phyloP scores from a whole-genome alignment of 2,113 vertebrate species.

The Platycercus adscitus region DNA sequence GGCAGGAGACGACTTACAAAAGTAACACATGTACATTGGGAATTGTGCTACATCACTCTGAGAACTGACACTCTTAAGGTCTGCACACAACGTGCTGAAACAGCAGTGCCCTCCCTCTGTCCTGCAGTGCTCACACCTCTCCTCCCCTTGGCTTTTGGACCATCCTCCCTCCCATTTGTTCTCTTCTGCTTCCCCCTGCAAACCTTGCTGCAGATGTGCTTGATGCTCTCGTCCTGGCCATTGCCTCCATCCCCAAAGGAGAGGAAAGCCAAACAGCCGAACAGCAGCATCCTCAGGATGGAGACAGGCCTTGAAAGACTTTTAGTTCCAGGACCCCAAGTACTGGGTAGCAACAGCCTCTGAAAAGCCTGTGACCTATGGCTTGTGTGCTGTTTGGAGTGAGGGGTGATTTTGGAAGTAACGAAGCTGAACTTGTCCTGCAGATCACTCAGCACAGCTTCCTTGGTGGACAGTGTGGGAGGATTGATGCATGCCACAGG shows the following conservation, averaged over 20 bases:
- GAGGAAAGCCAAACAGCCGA: not conserved
- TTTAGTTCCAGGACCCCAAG: not conserved
- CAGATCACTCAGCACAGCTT: not conserved
- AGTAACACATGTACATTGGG: not conserved
- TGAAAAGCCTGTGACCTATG: not conserved
- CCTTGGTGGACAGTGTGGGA: not conserved
- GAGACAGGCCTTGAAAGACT: not conserved
- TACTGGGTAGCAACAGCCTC: not conserved
- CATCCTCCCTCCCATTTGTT: not conserved
- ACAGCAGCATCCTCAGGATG: not conserved
- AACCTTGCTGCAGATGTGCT: not conserved
- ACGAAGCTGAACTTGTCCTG: not conserved
- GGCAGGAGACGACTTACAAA: slow-evolving; percentile 49
- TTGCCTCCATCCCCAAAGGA: not conserved
- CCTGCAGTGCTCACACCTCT: not conserved
- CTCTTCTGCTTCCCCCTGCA: not conserved
- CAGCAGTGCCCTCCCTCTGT: not conserved
- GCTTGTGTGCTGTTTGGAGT: not conserved
- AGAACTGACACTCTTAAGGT: not conserved
- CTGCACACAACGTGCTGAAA: not conserved
- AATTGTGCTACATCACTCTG: slow-evolving; percentile 67
- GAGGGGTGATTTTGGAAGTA: not conserved
- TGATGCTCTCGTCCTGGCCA: not conserved
- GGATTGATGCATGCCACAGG: not conserved
- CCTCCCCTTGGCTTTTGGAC: not conserved